Conservation (phyloP, 2,113 vertebrate genomes). For the Platysteira castanea region DNA sequence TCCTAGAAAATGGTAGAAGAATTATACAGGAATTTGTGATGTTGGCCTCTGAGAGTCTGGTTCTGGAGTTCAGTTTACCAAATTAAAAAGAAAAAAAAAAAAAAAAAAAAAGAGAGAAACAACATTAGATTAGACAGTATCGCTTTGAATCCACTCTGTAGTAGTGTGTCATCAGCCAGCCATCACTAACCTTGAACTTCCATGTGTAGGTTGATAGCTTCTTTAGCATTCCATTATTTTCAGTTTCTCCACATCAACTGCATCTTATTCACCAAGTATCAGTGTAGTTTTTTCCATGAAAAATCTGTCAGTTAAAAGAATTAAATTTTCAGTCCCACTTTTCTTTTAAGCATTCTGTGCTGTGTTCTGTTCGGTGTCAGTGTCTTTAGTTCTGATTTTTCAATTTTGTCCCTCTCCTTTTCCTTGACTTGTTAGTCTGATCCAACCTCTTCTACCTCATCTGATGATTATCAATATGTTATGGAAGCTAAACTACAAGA, state of each 20-base stretch:
- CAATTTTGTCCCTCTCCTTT: constrained; percentile 94
- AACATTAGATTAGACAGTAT: constrained; percentile 28
- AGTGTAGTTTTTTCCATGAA: constrained; percentile 71
- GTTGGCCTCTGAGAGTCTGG: neutral
- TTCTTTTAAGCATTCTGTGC: constrained; percentile 84
- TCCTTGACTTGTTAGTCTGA: constrained; percentile 90
- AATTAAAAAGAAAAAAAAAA: neutral
- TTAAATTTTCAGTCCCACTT: constrained; percentile 73
- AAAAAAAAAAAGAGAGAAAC: neutral
- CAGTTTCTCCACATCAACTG: constrained; percentile 63
- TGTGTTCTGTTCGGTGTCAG: constrained; percentile 79
- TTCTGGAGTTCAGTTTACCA: constrained; percentile 62
- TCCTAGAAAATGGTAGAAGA: neutral
- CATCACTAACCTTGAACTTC: constrained; percentile 74
- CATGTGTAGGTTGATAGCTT: constrained; percentile 72
- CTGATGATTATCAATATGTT: constrained; percentile 97
- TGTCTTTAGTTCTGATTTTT: constrained; percentile 88
- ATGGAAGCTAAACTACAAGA: constrained; percentile 99
- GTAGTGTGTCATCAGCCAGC: constrained; percentile 63
- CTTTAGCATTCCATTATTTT: constrained; percentile 74
- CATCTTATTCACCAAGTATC: constrained; percentile 66
- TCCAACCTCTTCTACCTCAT: constrained; percentile 93
- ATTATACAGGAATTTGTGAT: neutral
- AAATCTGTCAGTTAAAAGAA: constrained; percentile 69
- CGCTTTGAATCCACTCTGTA: constrained; percentile 59